These are phyloP conservation scores for Rhaphigaster nebulosa DNA, from an alignment of 2,888 invertebrate species.

Conservation along the genomic window DNA sequence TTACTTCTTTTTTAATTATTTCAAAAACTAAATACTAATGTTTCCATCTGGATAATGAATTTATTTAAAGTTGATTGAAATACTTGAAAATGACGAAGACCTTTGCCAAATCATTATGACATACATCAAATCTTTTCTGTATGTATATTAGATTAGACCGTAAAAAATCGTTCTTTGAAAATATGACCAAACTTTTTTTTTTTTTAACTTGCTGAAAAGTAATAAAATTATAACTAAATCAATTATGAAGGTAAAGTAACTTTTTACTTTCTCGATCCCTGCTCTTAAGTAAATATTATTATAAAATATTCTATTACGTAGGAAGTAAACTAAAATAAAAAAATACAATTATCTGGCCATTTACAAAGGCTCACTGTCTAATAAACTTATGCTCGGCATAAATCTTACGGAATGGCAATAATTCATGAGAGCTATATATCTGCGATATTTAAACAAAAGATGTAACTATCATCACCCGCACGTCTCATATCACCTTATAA, in stretches of 20 bases:
- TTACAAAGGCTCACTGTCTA: not conserved
- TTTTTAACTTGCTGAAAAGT: not conserved
- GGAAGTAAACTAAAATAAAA: not conserved
- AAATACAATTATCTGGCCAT: not conserved
- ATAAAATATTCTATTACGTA: not conserved
- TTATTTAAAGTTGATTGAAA: too few species aligned
- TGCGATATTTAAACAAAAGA: not conserved
- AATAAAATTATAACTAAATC: not conserved
- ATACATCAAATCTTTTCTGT: too few species aligned
- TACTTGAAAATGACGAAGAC: too few species aligned
- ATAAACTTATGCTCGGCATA: conserved; percentile 11
- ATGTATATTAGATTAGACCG: too few species aligned
- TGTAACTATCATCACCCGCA: not conserved
- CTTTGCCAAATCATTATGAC: too few species aligned
- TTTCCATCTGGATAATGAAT: too few species aligned
- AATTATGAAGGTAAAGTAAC: not conserved
- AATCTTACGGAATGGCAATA: not conserved
- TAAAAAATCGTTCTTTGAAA: too few species aligned
- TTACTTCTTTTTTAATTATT: too few species aligned
- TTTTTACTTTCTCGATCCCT: not conserved
- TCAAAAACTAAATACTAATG: too few species aligned
- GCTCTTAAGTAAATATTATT: not conserved
- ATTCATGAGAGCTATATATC: not conserved
- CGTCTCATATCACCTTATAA: not conserved
- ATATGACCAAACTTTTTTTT: too few species aligned